A percentile compares a stretch with the other conserved stretches of the same genome.
phyloP scores from a whole-genome alignment of 2,888 invertebrate species.

The Morpho achilles region DNA sequence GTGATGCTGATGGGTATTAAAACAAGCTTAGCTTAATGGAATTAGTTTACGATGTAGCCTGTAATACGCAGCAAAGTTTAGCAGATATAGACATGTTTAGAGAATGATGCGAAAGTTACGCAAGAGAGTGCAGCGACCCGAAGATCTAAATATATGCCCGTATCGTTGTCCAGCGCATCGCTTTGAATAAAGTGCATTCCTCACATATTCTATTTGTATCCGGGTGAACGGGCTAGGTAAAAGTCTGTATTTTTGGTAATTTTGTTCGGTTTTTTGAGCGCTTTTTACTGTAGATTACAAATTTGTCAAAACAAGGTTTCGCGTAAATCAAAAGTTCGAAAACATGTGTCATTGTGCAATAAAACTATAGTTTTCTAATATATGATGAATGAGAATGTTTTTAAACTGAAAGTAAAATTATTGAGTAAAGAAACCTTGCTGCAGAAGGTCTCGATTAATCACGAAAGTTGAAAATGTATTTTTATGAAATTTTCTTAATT shows the following conservation, averaged over 20 bases:
- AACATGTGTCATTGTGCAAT: slow-evolving; percentile 5
- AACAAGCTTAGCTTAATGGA: not conserved
- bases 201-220: slow-evolving; percentile 54
- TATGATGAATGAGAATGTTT: too few relatives aligned
- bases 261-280: slow-evolving; percentile 11
- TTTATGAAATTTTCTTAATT: too few relatives aligned
- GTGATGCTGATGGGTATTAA: slow-evolving; percentile 3
- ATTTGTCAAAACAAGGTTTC: slow-evolving; percentile 13
- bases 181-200: slow-evolving; percentile 64
- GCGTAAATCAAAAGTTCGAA: slow-evolving; percentile 9
- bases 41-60: slow-evolving; percentile 1
- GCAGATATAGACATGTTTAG: slow-evolving; percentile 23
- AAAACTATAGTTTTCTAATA: not conserved
- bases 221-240: slow-evolving; percentile 11
- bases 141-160: slow-evolving; percentile 52
- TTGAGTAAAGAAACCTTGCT: not conserved
- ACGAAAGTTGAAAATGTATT: not conserved
- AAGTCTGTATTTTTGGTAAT: too few relatives aligned
- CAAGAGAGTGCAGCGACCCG: slow-evolving; percentile 66
- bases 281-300: slow-evolving; percentile 11
- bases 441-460: not conserved
- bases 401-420: too few relatives aligned
- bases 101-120: slow-evolving; percentile 42
- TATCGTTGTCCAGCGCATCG: slow-evolving; percentile 55
- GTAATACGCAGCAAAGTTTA: slow-evolving; percentile 2